These are phyloP conservation scores for Bovichtus variegatus DNA, from an alignment of 2,797 vertebrate genomes.

Conservation along the genomic window DNA sequence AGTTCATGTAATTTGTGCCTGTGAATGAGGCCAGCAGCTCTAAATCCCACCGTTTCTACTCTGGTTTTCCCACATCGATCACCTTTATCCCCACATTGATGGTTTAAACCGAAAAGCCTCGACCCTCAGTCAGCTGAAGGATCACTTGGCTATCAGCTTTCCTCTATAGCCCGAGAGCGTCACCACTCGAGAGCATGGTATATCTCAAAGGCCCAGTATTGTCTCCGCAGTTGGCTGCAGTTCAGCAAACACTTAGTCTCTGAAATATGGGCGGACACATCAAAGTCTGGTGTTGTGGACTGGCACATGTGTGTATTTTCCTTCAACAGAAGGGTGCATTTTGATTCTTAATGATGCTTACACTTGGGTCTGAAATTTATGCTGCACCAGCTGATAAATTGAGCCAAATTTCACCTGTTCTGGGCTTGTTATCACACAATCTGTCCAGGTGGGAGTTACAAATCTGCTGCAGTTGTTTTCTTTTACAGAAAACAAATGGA, in stretches of 20 bases:
- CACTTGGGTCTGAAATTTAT: constrained; percentile 57
- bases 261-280: constrained; percentile 75
- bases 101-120: constrained; percentile 60
- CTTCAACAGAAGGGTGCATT: constrained; percentile 61
- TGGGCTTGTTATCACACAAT: constrained; percentile 69
- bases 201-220: constrained; percentile 73
- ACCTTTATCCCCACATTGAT: constrained; percentile 57
- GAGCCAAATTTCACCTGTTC: constrained; percentile 79
- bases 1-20: constrained; percentile 19
- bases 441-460: constrained; percentile 69
- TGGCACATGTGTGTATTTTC: constrained; percentile 69
- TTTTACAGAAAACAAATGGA: constrained; percentile 64
- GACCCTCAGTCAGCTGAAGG: constrained; percentile 62
- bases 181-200: constrained; percentile 70
- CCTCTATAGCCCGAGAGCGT: constrained; percentile 65
- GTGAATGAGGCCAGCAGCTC: constrained; percentile 44
- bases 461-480: constrained; percentile 54
- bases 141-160: constrained; percentile 75
- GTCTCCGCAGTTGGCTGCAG: constrained; percentile 67
- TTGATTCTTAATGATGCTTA: constrained; percentile 77
- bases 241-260: constrained; percentile 76
- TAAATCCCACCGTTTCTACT: constrained; percentile 53
- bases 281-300: constrained; percentile 69
- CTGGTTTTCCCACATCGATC: constrained; percentile 67
- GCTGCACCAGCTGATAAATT: constrained; percentile 65